Base-by-base conservation (phyloP, 2,797 vertebrate species). In the Buceros bicornis region DNA sequence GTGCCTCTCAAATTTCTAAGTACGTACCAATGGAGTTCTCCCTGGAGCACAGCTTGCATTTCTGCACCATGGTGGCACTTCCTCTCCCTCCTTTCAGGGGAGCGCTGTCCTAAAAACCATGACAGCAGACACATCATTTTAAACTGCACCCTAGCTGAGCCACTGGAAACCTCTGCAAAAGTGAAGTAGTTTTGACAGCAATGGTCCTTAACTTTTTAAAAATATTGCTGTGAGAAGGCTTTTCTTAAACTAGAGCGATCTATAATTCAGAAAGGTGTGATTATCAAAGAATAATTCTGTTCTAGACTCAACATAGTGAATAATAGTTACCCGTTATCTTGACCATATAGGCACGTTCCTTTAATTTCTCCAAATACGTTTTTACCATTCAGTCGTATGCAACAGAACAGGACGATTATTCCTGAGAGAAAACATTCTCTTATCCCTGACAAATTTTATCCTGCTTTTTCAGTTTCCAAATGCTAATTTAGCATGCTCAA, bases 1-100 rank as follows among this genome's bases (percentile, higher is more conserved):
- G 29, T 65, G 31, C 22, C 48, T 76, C n/a, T 61, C 43, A 11
- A 19, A 8, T n/a, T 31, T 29, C 16, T 42, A 21, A 74, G 61
- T 50, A 97, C 98, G 0, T 98, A 99, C 99, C 99, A 1, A 99
- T 99, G 71, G 99, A 99, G 95, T 98, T 99, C 95, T 99, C 99
- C 93, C 99, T 98, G 37, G 98, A 98, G 88, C 99, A 99, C 33
- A 99, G 98, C 96, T 99, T 99, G 98, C 99, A 99, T 93, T 99
- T 99, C 98, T 99, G 99, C 84, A 99, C 99, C 99, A 99, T 99
- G 53, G 99, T 99, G 88, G 99, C 99, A 2, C 99, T 99, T 72
- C 99, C 98, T 95, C 99, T 96, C 86, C 99, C 99, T 88, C 99
- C 99, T 94, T 99, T 99, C 47, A 99, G 96, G 8, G 99, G 99